Evolutionary conservation across 2,888 invertebrate genomes (phyloP), one percentile per base, ranked within the genome.

Genomic region (Strigamia maritima): DNA sequence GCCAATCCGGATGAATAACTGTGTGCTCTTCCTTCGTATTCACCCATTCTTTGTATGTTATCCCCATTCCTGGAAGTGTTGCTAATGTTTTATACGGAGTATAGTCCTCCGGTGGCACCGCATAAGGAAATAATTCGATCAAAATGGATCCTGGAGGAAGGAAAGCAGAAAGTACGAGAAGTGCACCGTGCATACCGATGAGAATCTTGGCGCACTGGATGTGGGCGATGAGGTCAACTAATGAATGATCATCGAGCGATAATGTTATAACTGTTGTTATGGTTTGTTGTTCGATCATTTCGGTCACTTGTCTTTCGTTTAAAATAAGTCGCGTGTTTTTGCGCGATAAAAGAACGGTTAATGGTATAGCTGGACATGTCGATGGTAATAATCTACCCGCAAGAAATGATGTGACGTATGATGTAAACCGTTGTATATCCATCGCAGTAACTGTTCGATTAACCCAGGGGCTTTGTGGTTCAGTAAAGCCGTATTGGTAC

Each of bases 41-140:
- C 54, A 82, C 80, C 88, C 88, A 88, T 0, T 85, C 81, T 35
- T 81, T 82, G 81, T 89, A 89, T 2, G 83, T 79, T 35, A 88
- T 80, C 10, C 83, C 82, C 82, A 85, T 84, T 12, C 83, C 84
- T 2, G 83, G 81, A 6, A 87, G 78, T n/a, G 82, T 77, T 75
- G 84, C 84, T 22, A 88, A 82, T 4, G 87, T 86, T 82, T 84
- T 85, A 80, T 87, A 86, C 16, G 88, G 87, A 6, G 88, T 87
- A 77, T 88, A 88, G 80, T 86, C 82, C 2, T 83, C 81, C 19
- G 87, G 86, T 79, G 84, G 84, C 28, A 89, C 85, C 0, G 86
- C 88, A 83, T 85, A 88, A 0, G 89, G 89, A 83, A 88, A 89
- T n/a, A 89, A 80, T 83, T 89, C 89, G 16, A 89, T 81, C 2